Evolutionary conservation across 2,888 invertebrate genomes (phyloP), one percentile per base, ranked within the genome.

Genomic region (Conops quadrifasciatus): DNA sequence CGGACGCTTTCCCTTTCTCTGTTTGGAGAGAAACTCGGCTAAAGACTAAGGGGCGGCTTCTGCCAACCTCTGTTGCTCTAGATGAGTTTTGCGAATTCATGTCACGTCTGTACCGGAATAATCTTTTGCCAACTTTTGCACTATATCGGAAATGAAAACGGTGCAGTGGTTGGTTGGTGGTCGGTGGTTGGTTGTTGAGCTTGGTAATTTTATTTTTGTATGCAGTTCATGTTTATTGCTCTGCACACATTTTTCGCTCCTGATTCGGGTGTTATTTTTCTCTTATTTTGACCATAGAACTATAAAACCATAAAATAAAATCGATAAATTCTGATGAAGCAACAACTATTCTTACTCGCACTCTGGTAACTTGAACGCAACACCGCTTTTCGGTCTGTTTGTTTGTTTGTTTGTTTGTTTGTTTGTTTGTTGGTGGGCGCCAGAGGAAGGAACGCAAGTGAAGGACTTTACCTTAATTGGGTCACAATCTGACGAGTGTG

Each of bases 61-160:
- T 59, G 21, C 24, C 28, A 13, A 9, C 28, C 16, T 64, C 16
- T 7, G 21, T 11, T 47, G 5, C 24, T 60, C 21, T 51, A 21
- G 67, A 24, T 43, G 67, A 45, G 43, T 43, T 58, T 67, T 45
- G 58, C 56, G 60, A 47, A 28, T 68, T 59, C 60, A 60, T 60
- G 68, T 68, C 68, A 68, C 68, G 68, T 68, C 59, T 60, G 49
- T 68, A 47, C 30, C n/a, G 47, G 59, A 49, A 60, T 51, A 68
- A 67, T 60, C 60, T 47, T 68, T 68, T 59, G n/a, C 26, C 21
- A 30, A 2, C 53, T 66, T 66, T 53, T 56, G 16, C 24, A 63
- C 36, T 36, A 36, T 36, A 36, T 36, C 36, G 63, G 47, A 47
- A 24, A 63, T 63, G 24, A 26, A 9, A 0, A 24, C 15, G 43